A percentile compares a stretch with the other conserved stretches of the same genome.
Conservation (phyloP, 2,113 vertebrate genomes). For the Antechinus flavipes region DNA sequence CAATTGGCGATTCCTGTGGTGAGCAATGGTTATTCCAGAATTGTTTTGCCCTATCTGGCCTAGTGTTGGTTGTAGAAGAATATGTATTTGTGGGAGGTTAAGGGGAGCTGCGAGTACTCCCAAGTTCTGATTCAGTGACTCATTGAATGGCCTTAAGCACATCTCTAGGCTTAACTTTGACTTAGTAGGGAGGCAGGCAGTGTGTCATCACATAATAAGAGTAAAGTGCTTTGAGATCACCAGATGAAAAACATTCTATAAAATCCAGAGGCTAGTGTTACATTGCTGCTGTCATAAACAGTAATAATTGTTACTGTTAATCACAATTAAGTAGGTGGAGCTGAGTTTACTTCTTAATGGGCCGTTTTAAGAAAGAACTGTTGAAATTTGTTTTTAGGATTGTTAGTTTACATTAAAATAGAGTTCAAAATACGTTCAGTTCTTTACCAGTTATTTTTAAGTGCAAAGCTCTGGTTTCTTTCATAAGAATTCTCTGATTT, state of each 20-base stretch:
- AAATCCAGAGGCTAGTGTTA: slow-evolving; percentile 56
- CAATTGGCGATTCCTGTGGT: too few relatives aligned
- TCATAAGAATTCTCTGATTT: slow-evolving; percentile 22
- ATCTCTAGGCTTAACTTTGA: slow-evolving; percentile 66
- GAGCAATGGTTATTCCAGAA: background rate
- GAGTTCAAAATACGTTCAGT: background rate
- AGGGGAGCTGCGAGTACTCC: slow-evolving; percentile 17
- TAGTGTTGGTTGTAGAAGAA: slow-evolving; percentile 14
- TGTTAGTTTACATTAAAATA: slow-evolving; percentile 4
- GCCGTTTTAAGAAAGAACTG: slow-evolving; percentile 30
- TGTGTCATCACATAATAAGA: slow-evolving; percentile 72
- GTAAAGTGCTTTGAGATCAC: slow-evolving; percentile 70
- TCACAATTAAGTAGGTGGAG: slow-evolving; percentile 44
- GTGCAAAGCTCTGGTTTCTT: background rate
- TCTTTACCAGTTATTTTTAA: slow-evolving; percentile 29
- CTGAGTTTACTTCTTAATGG: slow-evolving; percentile 2
- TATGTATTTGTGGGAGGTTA: slow-evolving; percentile 34
- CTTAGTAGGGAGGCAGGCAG: slow-evolving; percentile 57
- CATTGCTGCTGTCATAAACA: slow-evolving; percentile 63
- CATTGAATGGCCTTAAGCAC: slow-evolving; percentile 57
- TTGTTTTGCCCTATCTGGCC: background rate
- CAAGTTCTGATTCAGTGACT: slow-evolving; percentile 76
- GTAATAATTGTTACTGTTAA: slow-evolving; percentile 73
- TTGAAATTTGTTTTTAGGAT: slow-evolving; percentile 9
- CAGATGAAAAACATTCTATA: slow-evolving; percentile 66